Percentiles rank a stretch among this genome's conserved stretches.
Conservation (phyloP, 2,797 vertebrate genomes). For the Crypturellus tataupa region DNA sequence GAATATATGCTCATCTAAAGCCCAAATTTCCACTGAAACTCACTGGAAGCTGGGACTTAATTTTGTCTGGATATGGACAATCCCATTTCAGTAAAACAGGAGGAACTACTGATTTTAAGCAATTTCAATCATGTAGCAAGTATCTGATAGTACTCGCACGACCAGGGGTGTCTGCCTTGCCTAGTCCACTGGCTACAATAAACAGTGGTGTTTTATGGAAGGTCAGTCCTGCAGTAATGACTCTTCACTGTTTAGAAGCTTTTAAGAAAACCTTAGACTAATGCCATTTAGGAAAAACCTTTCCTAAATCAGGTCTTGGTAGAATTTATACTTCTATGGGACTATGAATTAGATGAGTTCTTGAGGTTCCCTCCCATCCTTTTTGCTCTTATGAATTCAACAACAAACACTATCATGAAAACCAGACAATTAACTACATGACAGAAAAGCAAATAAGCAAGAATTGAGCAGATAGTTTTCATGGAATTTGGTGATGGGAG, state of each 20-base stretch:
- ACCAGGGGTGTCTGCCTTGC: background rate
- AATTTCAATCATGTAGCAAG: background rate
- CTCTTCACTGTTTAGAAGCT: background rate
- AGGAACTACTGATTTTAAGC: background rate
- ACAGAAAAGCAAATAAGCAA: background rate
- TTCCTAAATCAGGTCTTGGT: background rate
- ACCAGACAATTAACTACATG: background rate
- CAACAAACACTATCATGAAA: background rate
- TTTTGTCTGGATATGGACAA: background rate
- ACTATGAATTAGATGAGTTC: background rate
- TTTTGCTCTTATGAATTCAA: background rate
- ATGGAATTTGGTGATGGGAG: background rate
- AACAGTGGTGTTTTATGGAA: background rate
- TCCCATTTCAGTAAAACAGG: background rate
- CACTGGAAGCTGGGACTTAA: background rate
- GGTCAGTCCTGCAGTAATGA: background rate
- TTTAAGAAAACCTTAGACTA: background rate
- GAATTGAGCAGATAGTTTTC: background rate
- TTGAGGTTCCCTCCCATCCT: background rate
- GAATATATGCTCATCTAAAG: background rate
- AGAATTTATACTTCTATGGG: background rate
- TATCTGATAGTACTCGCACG: background rate
- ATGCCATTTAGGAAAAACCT: too few species aligned
- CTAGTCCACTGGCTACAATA: background rate
- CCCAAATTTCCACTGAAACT: background rate